Conservation (phyloP, 2,113 vertebrate genomes). For the Paramormyrops kingsleyae region DNA sequence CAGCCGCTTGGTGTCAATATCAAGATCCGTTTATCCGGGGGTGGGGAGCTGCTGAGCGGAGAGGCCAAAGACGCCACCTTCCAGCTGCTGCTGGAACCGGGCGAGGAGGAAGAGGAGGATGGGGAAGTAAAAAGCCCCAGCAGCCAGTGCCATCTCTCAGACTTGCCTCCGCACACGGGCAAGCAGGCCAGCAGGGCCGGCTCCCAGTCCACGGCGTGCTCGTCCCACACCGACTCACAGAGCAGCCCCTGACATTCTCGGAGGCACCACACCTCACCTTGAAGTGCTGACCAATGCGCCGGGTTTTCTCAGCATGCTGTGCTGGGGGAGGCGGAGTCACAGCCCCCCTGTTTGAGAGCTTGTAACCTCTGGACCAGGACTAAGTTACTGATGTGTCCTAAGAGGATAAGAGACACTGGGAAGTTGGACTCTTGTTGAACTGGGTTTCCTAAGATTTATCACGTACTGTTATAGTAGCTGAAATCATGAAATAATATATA, state of each 20-base stretch:
- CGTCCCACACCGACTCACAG: background rate
- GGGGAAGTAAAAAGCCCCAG: background rate
- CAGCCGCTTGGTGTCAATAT: conserved; percentile 54
- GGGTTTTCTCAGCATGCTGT: background rate
- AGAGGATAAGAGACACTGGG: background rate
- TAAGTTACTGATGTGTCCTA: background rate
- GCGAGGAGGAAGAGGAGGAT: conserved; percentile 20
- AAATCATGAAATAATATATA: conserved; percentile 18
- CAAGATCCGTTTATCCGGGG: conserved; percentile 57
- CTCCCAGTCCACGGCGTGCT: background rate
- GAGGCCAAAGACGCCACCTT: conserved; percentile 40
- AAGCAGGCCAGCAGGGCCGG: background rate
- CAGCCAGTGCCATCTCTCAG: conserved; percentile 10
- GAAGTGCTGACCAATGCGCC: background rate
- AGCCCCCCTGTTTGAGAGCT: background rate
- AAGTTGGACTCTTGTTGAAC: background rate
- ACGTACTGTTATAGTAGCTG: background rate
- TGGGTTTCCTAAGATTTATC: background rate
- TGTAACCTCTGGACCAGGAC: background rate
- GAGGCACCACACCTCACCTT: background rate
- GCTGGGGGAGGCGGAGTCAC: background rate
- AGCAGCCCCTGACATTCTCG: conserved; percentile 24
- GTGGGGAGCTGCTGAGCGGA: conserved; percentile 42
- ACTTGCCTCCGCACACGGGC: background rate
- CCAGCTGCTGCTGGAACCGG: conserved; percentile 53